Evolutionary conservation across 2,888 invertebrate genomes (phyloP).

Genomic region (Cephalotes varians): DNA sequence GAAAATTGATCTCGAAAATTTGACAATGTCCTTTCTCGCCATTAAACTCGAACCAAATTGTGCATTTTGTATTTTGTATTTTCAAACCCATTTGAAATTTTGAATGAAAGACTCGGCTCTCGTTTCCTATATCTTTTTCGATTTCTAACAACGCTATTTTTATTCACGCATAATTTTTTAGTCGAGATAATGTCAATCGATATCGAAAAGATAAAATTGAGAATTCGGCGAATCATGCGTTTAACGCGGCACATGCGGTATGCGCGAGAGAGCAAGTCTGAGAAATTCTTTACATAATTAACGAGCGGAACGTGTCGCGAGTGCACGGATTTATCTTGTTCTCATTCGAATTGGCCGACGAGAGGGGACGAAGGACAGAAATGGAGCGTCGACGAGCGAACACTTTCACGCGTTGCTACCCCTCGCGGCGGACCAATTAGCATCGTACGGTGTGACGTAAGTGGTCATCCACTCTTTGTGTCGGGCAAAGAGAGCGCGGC

Average conservation of each 20-base stretch:
- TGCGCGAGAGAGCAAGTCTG: background rate
- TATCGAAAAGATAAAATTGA: conserved; percentile 2
- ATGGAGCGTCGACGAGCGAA: conserved; percentile 63
- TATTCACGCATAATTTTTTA: background rate
- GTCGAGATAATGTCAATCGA: background rate
- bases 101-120: background rate
- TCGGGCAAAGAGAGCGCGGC: conserved; percentile 58
- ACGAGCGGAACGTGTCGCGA: conserved; percentile 35
- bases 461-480: conserved; percentile 74
- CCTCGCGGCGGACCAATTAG: conserved; percentile 77
- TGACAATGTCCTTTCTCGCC: background rate
- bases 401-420: conserved; percentile 76
- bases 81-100: background rate
- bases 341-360: background rate
- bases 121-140: background rate
- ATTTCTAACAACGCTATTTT: background rate
- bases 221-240: background rate
- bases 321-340: conserved; percentile 35
- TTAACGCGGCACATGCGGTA: background rate
- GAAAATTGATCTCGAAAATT: background rate
- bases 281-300: conserved; percentile 53
- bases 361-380: conserved; percentile 43
- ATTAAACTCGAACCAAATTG: background rate
- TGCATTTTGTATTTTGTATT: background rate
- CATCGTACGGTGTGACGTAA: conserved; percentile 70